Base-by-base conservation (phyloP, 2,888 invertebrate species). In the Copidosoma aretas region DNA sequence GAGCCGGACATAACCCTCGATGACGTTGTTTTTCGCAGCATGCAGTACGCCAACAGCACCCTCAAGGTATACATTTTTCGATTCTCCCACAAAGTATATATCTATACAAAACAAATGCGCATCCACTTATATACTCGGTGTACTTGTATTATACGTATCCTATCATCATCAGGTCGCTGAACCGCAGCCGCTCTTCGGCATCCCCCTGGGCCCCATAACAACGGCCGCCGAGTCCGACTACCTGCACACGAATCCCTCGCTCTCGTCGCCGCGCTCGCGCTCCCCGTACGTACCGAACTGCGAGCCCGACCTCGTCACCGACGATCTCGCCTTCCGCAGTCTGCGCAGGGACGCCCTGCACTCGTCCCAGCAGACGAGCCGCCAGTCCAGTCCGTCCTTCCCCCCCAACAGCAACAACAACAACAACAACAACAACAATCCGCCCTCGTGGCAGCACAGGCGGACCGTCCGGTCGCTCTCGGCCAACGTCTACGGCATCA, bases 171-270 rank as follows among this genome's bases (percentile, higher is more conserved):
- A 90, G 81, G 88, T 91, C 10, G 79, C 89, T 3, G 94, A 95
- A 63, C 93, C 92, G 19, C 95, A 95, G 79, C 94, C 93, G 49
- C 94, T 93, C 1, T 96, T 96, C 81, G 95, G 95, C 22, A 95
- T 96, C 78, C 95, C 95, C 0, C 82, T 95, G 49, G 93, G 93
- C 1, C 94, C 94, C 15, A 90, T 94, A 24, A 88, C 92, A 0
- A 90, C 91, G 1, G 91, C 93, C 8, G 89, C 94, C 0, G 90
- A 91, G 70, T 93, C 90, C 75, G 94, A 95, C 82, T 96, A 96
- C 79, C 86, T 95, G 65, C 94, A 94, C 80, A 75, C 76, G 8
- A 77, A 75, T 39, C 78, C 80, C 10, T 64, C 68, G n/a, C 78
- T 79, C 0, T 77, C 76, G 32, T 60, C 70, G 5, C 75, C 85